A percentile compares a stretch with the other conserved stretches of the same genome.
These are phyloP conservation scores for Vanessa tameamea DNA, from an alignment of 1,140 invertebrate species.

Conservation along the genomic window DNA sequence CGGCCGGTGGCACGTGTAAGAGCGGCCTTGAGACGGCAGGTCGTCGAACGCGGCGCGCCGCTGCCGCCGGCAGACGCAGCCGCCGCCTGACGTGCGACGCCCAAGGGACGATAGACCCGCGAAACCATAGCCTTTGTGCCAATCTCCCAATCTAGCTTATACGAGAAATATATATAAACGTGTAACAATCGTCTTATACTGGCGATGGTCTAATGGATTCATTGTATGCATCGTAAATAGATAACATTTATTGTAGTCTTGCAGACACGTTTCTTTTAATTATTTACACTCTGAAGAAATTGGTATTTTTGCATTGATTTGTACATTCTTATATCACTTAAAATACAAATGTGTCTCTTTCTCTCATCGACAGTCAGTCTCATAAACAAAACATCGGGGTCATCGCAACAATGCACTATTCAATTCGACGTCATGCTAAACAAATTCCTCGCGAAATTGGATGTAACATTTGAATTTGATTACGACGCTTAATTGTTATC, in stretches of 20 bases:
- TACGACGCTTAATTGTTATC: not conserved
- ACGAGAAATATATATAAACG: not conserved
- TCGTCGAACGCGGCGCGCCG: slow-evolving; percentile 70
- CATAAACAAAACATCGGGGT: slow-evolving; percentile 45
- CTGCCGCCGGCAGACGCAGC: slow-evolving; percentile 52
- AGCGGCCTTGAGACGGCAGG: slow-evolving; percentile 77
- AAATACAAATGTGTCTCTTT: slow-evolving; percentile 18
- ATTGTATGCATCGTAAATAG: not conserved
- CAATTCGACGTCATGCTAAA: slow-evolving; percentile 37
- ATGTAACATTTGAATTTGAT: slow-evolving; percentile 3
- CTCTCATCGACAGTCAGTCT: slow-evolving; percentile 32
- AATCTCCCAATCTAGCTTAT: slow-evolving; percentile 25
- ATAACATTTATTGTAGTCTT: not conserved
- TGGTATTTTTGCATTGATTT: slow-evolving; percentile 1
- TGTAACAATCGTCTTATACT: not conserved
- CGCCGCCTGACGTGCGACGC: slow-evolving; percentile 42
- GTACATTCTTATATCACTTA: slow-evolving; percentile 4
- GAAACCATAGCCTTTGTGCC: slow-evolving; percentile 58
- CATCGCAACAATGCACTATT: slow-evolving; percentile 49
- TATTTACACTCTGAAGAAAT: slow-evolving; percentile 18
- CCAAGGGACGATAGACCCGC: slow-evolving; percentile 45
- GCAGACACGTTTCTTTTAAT: not conserved
- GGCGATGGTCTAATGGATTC: not conserved
- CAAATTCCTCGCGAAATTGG: slow-evolving; percentile 34
- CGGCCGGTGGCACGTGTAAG: slow-evolving; percentile 75